phyloP scores from a whole-genome alignment of 2,113 vertebrate species.

The Microcebus jonahi region DNA sequence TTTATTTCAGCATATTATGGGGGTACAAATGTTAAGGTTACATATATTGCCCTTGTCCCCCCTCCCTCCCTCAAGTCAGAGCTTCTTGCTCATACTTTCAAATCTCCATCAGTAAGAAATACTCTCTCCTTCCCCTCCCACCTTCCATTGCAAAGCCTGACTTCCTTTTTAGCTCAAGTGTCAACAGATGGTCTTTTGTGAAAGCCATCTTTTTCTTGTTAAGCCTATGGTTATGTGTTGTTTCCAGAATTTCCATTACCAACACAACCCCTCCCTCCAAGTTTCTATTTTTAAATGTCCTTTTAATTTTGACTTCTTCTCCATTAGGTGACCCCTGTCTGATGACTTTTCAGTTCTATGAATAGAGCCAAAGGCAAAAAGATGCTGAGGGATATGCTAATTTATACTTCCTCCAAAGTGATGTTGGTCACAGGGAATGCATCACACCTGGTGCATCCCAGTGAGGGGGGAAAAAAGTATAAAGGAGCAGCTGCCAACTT shows the following conservation, averaged over 20 bases:
- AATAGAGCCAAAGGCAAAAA: conserved; percentile 36
- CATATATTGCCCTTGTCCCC: no score
- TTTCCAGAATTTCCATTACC: not conserved
- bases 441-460: not conserved
- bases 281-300: conserved; percentile 39
- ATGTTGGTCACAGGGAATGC: not conserved
- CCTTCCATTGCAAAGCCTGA: not conserved
- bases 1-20: no score
- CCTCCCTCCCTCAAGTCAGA: no score
- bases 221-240: not conserved
- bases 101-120: not conserved
- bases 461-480: not conserved
- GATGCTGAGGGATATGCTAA: not conserved
- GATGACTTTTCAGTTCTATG: conserved; percentile 28
- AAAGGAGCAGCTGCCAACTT: not conserved
- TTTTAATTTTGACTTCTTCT: conserved; percentile 38
- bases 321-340: not conserved
- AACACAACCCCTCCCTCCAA: not conserved
- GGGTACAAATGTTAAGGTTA: no score
- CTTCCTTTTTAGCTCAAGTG: not conserved
- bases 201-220: not conserved
- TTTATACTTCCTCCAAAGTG: not conserved
- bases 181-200: not conserved
- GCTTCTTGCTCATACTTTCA: not conserved
- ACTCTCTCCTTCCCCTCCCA: not conserved